Evolutionary conservation across 2,797 vertebrate genomes (phyloP), one percentile per base, ranked within the genome.

Genomic region (Enteromius mattozi): DNA sequence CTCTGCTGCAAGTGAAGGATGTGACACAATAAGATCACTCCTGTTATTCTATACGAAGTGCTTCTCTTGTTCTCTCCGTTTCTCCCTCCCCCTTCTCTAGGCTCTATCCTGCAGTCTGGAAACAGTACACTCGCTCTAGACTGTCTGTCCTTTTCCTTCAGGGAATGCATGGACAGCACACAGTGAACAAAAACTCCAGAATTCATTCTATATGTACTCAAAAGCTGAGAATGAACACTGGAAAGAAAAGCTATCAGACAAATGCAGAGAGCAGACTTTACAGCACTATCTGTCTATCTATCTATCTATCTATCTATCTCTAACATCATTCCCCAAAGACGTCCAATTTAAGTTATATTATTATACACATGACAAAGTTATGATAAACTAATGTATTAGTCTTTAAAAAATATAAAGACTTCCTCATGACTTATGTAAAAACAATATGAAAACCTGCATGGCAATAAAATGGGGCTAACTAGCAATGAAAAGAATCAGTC

Each of bases 381-480:
- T 9, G 7, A 3, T 35, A 9, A 19, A 66, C 16, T 4, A 65
- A 66, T 33, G 16, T 17, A 17, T 66, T 33, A 35, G 7, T 3
- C 1, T 33, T 66, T 10, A 19, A 9, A 65, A 66, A 66, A 21
- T 17, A 59, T 63, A 63, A 6, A 63, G 59, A 63, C 24, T 61
- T 24, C 10, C 54, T 24, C 4, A 13, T 35, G 30, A 8, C 3
- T 66, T 74, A 17, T 49, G 13, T 51, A 19, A 5, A 24, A 49
- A 54, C 63, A 35, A 17, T 66, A 61, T 61, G 27, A 61, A 66
- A 66, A 47, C 9, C 27, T 19, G 21, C n/a, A 63, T 30, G 24
- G 13, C 59, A 54, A 69, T 59, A 65, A 65, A 65, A 82, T 47
- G 66, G 80, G 86, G 85, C 83, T 87, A 81, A 66, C 84, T 63